Evolutionary conservation across 2,888 invertebrate species (phyloP).

Genomic region (Lochmaea crataegi): DNA sequence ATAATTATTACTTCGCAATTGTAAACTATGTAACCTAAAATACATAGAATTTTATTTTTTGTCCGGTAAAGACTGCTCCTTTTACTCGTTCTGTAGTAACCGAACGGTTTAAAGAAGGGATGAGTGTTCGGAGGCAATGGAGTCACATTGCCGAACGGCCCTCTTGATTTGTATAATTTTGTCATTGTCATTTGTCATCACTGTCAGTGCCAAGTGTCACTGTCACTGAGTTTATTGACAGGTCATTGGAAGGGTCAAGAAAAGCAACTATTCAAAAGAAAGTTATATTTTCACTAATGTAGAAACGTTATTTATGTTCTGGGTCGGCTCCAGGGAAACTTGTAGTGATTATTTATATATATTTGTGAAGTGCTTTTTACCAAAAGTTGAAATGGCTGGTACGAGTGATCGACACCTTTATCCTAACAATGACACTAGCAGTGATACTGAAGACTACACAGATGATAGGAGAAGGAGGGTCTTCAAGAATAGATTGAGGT

Average conservation of each 20-base stretch:
- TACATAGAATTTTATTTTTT: too few relatives aligned
- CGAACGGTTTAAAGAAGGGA: too few relatives aligned
- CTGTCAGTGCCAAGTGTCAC: background rate
- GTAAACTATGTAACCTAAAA: too few relatives aligned
- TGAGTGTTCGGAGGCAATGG: too few relatives aligned
- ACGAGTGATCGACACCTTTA: conserved; percentile 61
- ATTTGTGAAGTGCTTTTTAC: conserved; percentile 62
- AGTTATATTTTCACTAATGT: conserved; percentile 26
- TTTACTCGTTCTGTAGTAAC: too few relatives aligned
- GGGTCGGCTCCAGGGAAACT: conserved; percentile 60
- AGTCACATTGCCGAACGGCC: too few relatives aligned
- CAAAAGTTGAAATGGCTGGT: conserved; percentile 62
- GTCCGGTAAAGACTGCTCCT: too few relatives aligned
- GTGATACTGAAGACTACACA: conserved; percentile 87
- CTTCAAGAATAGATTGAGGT: conserved; percentile 79
- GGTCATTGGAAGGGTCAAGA: conserved; percentile 16
- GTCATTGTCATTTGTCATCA: background rate
- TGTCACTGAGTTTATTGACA: conserved; percentile 14
- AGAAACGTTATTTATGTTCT: conserved; percentile 57
- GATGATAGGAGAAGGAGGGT: conserved; percentile 77
- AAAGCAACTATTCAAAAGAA: background rate
- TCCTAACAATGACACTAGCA: conserved; percentile 76
- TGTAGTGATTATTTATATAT: conserved; percentile 60
- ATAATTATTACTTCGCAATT: too few relatives aligned
- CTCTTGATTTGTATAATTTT: too few relatives aligned